Evolutionary conservation across 2,888 invertebrate species (phyloP).

Genomic region (Sericinus montela): DNA sequence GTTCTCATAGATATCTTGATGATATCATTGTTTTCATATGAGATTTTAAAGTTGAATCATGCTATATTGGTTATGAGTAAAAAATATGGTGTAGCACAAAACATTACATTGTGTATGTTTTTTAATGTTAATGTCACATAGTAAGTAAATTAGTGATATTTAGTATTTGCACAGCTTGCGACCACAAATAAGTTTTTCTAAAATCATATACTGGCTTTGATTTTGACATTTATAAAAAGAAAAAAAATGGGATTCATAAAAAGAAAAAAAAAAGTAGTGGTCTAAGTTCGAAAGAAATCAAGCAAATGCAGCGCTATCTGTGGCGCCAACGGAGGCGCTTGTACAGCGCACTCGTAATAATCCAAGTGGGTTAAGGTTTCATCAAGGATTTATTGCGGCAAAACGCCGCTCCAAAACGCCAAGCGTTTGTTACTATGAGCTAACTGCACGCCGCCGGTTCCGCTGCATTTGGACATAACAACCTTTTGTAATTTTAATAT

Average conservation of each 20-base stretch:
- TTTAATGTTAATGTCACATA: not conserved
- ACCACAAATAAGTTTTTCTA: slow-evolving; percentile 39
- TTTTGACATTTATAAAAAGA: too few species aligned
- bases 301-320: slow-evolving; percentile 55
- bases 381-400: slow-evolving; percentile 79
- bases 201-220: too few species aligned
- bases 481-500: slow-evolving; percentile 45
- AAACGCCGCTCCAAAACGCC: slow-evolving; percentile 76
- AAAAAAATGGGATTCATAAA: too few species aligned
- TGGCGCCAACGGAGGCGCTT: slow-evolving; percentile 43
- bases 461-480: slow-evolving; percentile 67
- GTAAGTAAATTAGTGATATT: slow-evolving; percentile 48
- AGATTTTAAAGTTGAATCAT: slow-evolving; percentile 27
- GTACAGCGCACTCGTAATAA: slow-evolving; percentile 66
- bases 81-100: not conserved
- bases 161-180: slow-evolving; percentile 46
- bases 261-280: too few species aligned
- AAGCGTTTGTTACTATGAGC: slow-evolving; percentile 70
- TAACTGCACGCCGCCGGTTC: slow-evolving; percentile 68
- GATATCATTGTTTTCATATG: slow-evolving; percentile 52
- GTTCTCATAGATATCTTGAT: slow-evolving; percentile 30
- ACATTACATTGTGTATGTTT: too few species aligned
- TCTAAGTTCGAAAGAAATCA: slow-evolving; percentile 29
- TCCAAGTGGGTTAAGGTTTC: slow-evolving; percentile 78
- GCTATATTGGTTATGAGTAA: not conserved